Evolutionary conservation across 2,797 vertebrate species (phyloP).

Genomic region (Mormyrus proboscirostris): DNA sequence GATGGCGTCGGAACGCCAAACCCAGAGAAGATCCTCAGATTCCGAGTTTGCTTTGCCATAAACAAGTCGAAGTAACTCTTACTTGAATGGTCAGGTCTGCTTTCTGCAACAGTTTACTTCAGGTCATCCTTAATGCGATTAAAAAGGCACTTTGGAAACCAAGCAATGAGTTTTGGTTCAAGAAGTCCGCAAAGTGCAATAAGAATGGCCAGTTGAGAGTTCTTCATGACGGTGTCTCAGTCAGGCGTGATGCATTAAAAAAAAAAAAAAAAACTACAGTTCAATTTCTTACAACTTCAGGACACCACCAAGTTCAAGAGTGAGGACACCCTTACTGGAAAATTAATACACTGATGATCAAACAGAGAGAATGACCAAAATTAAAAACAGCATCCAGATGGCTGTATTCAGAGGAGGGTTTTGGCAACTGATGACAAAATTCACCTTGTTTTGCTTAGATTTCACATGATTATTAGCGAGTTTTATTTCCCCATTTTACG

Average conservation of each 20-base stretch:
- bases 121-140: slow-evolving; percentile 48
- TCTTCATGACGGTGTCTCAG: slow-evolving; percentile 54
- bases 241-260: slow-evolving; percentile 49
- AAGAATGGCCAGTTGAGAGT: slow-evolving; percentile 51
- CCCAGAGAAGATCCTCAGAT: neutral
- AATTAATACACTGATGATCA: slow-evolving; percentile 24
- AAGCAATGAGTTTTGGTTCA: slow-evolving; percentile 70
- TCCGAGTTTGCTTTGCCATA: neutral
- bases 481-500: slow-evolving; percentile 20
- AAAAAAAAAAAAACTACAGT: slow-evolving; percentile 47
- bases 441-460: slow-evolving; percentile 22
- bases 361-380: slow-evolving; percentile 12
- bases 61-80: neutral
- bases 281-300: slow-evolving; percentile 25
- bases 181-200: slow-evolving; percentile 68
- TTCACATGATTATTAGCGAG: slow-evolving; percentile 30
- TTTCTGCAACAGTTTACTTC: slow-evolving; percentile 15
- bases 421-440: slow-evolving; percentile 28
- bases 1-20: neutral
- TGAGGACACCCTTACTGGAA: slow-evolving; percentile 39
- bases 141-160: slow-evolving; percentile 90
- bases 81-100: neutral
- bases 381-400: neutral
- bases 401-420: neutral
- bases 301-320: slow-evolving; percentile 47